phyloP scores from a whole-genome alignment of 2,113 vertebrate species.

The Micronycteris hirsuta region DNA sequence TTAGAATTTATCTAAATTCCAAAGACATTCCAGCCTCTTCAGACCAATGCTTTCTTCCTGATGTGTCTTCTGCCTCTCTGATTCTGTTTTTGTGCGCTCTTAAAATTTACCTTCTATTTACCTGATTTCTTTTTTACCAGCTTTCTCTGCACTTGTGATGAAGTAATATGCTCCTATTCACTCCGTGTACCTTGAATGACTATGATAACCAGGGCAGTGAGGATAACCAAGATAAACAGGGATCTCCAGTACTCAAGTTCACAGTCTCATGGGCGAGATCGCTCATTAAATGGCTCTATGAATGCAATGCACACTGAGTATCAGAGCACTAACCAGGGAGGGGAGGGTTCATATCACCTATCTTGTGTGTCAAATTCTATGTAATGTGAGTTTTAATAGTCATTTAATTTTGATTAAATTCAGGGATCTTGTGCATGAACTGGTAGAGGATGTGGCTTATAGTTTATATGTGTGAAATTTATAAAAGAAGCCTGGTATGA shows the following conservation, averaged over 20 bases:
- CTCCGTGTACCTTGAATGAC: neutral
- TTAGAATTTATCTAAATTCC: constrained; percentile 45
- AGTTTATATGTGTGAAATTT: constrained; percentile 14
- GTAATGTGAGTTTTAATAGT: constrained; percentile 6
- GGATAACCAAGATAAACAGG: neutral
- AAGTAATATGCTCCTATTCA: neutral
- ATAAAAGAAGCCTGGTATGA: neutral
- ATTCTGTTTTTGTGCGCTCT: neutral
- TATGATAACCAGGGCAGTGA: neutral
- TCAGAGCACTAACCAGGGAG: neutral
- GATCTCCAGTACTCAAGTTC: constrained; percentile 2
- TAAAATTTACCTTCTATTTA: constrained; percentile 9
- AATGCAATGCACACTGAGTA: neutral
- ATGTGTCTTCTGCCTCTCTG: neutral
- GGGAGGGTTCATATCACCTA: neutral
- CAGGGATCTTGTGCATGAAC: neutral
- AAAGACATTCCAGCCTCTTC: neutral
- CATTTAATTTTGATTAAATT: constrained; percentile 29
- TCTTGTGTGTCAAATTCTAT: neutral
- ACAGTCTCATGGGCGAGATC: neutral
- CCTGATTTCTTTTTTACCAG: neutral
- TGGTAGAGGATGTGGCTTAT: neutral
- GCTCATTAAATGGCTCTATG: neutral
- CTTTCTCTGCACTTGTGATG: neutral
- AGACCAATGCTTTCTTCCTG: neutral